Conservation (phyloP, 2,797 vertebrate genomes). For the Poecilia velifera region DNA sequence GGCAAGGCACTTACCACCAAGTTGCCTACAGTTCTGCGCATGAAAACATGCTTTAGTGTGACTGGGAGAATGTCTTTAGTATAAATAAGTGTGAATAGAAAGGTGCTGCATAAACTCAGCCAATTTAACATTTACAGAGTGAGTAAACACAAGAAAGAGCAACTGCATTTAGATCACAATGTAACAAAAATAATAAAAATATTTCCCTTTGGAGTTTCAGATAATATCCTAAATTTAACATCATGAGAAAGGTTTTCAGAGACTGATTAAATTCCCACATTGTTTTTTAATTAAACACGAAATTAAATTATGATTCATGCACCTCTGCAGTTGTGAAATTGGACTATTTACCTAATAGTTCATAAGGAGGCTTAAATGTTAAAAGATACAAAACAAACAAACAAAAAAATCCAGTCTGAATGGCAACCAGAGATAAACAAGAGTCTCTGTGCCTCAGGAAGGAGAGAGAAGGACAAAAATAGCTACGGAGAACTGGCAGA, state of each 20-base stretch:
- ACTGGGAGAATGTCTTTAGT: not conserved
- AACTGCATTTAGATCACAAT: not conserved
- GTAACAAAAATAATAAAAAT: not conserved
- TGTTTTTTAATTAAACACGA: not conserved
- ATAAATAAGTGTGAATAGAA: not conserved
- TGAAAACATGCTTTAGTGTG: not conserved
- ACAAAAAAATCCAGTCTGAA: not conserved
- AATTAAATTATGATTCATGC: not conserved
- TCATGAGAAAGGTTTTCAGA: not conserved
- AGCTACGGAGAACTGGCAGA: slow-evolving; percentile 35
- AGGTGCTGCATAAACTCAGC: not conserved
- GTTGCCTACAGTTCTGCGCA: not conserved
- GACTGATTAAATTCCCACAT: not conserved
- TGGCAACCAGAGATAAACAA: slow-evolving; percentile 23
- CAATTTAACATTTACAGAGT: slow-evolving; percentile 1
- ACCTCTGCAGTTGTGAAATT: not conserved
- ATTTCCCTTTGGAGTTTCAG: not conserved
- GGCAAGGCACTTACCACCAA: not conserved
- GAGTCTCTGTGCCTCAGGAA: slow-evolving; percentile 29
- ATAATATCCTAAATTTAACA: not conserved
- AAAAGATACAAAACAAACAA: not conserved
- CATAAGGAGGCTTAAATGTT: not conserved
- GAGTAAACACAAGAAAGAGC: not conserved
- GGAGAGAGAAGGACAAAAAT: slow-evolving; percentile 43
- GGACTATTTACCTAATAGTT: slow-evolving; percentile 1